Conservation (phyloP, 1,140 invertebrate species). For the Rhagoletis zephyria region DNA sequence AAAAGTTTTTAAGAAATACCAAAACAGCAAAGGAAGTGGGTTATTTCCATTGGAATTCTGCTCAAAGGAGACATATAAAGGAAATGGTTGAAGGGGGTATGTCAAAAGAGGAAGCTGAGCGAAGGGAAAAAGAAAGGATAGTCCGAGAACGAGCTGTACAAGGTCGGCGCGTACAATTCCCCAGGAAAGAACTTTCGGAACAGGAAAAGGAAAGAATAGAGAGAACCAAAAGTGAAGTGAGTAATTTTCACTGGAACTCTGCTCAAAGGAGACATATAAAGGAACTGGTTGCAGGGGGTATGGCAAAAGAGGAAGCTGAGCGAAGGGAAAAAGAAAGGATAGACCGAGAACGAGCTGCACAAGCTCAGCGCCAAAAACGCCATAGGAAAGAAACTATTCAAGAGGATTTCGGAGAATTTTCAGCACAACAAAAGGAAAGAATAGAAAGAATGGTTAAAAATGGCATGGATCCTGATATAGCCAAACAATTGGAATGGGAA, state of each 20-base stretch:
- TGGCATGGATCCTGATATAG: background rate
- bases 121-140: background rate
- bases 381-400: background rate
- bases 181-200: too few relatives aligned
- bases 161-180: too few relatives aligned
- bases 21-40: conserved; percentile 52
- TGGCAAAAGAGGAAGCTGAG: background rate
- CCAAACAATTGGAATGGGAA: background rate
- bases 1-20: conserved; percentile 74
- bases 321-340: background rate
- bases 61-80: background rate
- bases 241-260: background rate
- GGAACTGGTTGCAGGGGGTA: background rate
- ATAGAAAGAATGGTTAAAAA: background rate
- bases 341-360: background rate
- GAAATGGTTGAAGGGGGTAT: background rate
- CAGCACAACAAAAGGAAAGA: background rate
- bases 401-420: background rate
- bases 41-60: background rate
- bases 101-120: background rate
- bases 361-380: background rate
- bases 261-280: background rate
- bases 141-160: background rate
- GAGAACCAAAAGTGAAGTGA: too few relatives aligned
- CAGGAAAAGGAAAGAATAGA: too few relatives aligned